These are phyloP conservation scores for Melanotaenia pygmaea DNA, from an alignment of 2,797 vertebrate genomes.

Conservation along the genomic window DNA sequence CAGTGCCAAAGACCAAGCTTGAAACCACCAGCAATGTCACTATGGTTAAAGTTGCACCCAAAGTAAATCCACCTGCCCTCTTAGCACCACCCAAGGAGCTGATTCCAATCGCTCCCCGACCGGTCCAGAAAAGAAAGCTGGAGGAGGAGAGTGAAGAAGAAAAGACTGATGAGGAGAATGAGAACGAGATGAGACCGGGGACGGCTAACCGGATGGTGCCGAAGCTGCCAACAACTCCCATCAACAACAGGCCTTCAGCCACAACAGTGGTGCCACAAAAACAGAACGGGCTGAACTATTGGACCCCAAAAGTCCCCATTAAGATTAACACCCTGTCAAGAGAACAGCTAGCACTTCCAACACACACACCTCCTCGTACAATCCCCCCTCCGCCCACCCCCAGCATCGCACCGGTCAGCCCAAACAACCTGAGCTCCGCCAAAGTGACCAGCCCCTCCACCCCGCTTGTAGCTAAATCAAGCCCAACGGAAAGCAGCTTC, in stretches of 20 bases:
- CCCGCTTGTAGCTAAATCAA: conserved; percentile 60
- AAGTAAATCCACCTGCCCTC: conserved; percentile 66
- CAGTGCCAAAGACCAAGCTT: conserved; percentile 82
- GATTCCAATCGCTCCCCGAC: conserved; percentile 71
- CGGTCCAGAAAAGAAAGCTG: conserved; percentile 68
- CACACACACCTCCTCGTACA: conserved; percentile 79
- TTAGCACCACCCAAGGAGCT: conserved; percentile 74
- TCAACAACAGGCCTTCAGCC: conserved; percentile 73
- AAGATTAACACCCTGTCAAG: conserved; percentile 87
- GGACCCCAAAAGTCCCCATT: conserved; percentile 82
- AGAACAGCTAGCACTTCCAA: conserved; percentile 88
- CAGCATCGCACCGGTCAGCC: conserved; percentile 77
- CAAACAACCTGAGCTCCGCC: conserved; percentile 69
- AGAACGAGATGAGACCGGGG: conserved; percentile 68
- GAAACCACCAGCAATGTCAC: conserved; percentile 80
- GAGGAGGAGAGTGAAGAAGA: conserved; percentile 82
- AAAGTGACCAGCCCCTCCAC: conserved; percentile 69
- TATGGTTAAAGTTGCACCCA: conserved; percentile 83
- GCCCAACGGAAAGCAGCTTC: conserved; percentile 81
- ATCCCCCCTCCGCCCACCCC: conserved; percentile 81
- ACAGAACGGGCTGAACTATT: conserved; percentile 84
- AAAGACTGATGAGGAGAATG: conserved; percentile 76
- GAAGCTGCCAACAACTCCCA: conserved; percentile 78
- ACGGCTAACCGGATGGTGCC: conserved; percentile 81
- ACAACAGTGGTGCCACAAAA: conserved; percentile 73